Evolutionary conservation across 1,140 invertebrate genomes (phyloP).

Genomic region (Papilio xuthus): DNA sequence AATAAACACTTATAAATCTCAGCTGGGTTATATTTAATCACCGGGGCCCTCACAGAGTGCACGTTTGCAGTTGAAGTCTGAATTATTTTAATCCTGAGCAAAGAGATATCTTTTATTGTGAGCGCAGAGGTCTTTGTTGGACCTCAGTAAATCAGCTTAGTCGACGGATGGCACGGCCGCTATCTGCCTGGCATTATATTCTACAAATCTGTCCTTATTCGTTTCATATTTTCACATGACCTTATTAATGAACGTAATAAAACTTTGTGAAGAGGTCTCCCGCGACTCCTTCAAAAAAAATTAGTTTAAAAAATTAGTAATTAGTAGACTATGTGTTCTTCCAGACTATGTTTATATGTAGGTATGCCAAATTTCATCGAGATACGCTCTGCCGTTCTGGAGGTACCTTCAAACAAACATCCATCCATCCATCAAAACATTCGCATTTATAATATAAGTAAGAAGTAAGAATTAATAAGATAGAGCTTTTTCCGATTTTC

Average conservation of each 20-base stretch:
- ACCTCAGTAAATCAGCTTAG: slow-evolving; percentile 77
- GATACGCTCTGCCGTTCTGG: no score
- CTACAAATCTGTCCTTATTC: slow-evolving; percentile 62
- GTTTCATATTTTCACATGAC: slow-evolving; percentile 55
- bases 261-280: no score
- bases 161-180: slow-evolving; percentile 61
- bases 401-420: no score
- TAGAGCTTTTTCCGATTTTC: no score
- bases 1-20: slow-evolving; percentile 79
- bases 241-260: slow-evolving; percentile 1
- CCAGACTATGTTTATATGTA: no score
- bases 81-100: slow-evolving; percentile 75
- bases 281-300: no score
- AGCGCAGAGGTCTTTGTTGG: slow-evolving; percentile 58
- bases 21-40: slow-evolving; percentile 75
- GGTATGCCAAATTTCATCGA: no score
- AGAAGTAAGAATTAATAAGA: no score
- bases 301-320: no score
- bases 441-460: no score
- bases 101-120: slow-evolving; percentile 71
- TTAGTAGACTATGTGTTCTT: no score
- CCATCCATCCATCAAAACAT: no score
- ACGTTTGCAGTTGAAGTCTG: slow-evolving; percentile 72
- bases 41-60: slow-evolving; percentile 64
- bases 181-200: slow-evolving; percentile 66